Conservation (phyloP, 1,140 invertebrate species). For the Halyomorpha halys region DNA sequence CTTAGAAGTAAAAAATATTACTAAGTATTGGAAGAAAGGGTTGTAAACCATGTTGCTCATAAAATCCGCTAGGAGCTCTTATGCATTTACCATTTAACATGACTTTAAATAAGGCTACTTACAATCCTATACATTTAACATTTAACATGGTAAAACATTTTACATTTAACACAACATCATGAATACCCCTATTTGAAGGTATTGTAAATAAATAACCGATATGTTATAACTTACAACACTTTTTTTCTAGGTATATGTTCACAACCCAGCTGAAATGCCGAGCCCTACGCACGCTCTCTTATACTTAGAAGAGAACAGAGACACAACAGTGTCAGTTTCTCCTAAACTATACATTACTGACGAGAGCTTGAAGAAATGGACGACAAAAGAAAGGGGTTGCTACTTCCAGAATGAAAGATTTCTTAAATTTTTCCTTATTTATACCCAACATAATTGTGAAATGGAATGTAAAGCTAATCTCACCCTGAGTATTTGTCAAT, state of each 20-base stretch:
- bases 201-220: no score
- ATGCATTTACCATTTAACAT: no score
- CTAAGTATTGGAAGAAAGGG: no score
- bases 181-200: no score
- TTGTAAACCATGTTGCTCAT: no score
- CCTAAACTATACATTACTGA: slow-evolving; percentile 15
- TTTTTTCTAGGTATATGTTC: slow-evolving; percentile 19
- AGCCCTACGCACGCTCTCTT: slow-evolving; percentile 2
- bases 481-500: slow-evolving; percentile 16
- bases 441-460: slow-evolving; percentile 36
- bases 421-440: slow-evolving; percentile 46
- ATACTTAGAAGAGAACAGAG: background rate
- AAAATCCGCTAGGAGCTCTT: no score
- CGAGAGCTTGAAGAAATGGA: slow-evolving; percentile 26
- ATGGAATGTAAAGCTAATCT: slow-evolving; percentile 36
- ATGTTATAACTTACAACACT: no score
- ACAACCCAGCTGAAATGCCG: slow-evolving; percentile 24
- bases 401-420: slow-evolving; percentile 49
- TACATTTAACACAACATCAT: no score
- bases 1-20: no score
- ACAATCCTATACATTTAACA: no score
- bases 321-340: background rate
- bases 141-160: no score
- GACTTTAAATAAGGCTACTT: no score
- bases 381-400: slow-evolving; percentile 35